Base-by-base conservation (phyloP, 2,113 vertebrate species). In the Willisornis vidua region DNA sequence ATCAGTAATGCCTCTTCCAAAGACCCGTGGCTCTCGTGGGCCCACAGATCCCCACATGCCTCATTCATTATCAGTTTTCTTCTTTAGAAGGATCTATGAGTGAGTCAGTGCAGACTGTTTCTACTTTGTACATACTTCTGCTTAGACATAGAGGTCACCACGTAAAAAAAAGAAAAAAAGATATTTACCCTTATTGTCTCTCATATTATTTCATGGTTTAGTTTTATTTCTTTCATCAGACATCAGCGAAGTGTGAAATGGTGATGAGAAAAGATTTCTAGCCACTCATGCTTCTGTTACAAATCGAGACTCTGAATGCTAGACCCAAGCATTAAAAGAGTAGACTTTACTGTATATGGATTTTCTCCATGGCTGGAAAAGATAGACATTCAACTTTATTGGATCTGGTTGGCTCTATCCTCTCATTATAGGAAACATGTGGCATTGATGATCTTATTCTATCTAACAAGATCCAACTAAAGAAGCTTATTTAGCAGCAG, bases 11-110 rank as follows among this genome's bases (percentile, higher is more conserved):
- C 3, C 37, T 61, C 28, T 82, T 79, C n/a, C 52, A 82, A 87
- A 72, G 41, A 26, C 33, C 9, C 1, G 1, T n/a, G 45, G 7
- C 26, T 87, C 57, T 18, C 39, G 48, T 1, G 0, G 9, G 14
- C 54, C 59, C 45, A 35, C 14, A 41, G n/a, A 26, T 93, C 59
- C 46, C 24, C 28, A 62, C 0, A 0, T 39, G 43, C 72, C 20
- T 67, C 14, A 48, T 62, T 58, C 13, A 59, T 66, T 63, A 55
- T 28, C 65, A 28, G 35, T 81, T 74, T 63, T 33, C 31, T 74
- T 63, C 35, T 85, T 72, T 55, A 41, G 61, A 88, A 73, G n/a
- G 14, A 54, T 62, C 29, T 33, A 0, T 65, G 39, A 19, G 8
- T 57, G 41, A 83, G 18, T 29, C 28, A 49, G 31, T 39, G 13